phyloP scores from a whole-genome alignment of 1,140 invertebrate species.

The Sitophilus oryzae region DNA sequence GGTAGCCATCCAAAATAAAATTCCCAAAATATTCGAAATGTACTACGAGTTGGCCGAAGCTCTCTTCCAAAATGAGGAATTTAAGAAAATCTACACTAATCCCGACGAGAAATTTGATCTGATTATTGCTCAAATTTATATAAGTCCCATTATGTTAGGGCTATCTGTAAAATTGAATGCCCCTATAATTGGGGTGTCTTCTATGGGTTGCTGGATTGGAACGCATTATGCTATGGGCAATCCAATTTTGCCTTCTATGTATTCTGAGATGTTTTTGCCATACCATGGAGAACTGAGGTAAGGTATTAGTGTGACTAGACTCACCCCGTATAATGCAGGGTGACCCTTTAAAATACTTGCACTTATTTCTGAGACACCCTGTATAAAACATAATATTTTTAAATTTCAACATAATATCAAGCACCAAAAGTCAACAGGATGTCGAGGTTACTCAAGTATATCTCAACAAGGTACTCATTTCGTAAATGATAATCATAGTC shows the following conservation, averaged over 20 bases:
- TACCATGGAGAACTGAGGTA: conserved; percentile 24
- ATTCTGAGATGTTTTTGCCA: conserved; percentile 27
- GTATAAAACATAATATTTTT: no score
- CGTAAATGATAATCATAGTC: no score
- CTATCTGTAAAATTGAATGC: conserved; percentile 21
- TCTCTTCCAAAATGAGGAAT: conserved; percentile 22
- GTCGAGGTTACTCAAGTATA: no score
- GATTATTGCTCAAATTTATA: conserved; percentile 26
- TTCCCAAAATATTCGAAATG: conserved; percentile 24
- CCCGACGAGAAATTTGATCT: conserved; percentile 24
- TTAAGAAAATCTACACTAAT: conserved; percentile 22
- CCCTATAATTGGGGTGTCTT: conserved; percentile 27
- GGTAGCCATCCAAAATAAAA: conserved; percentile 23
- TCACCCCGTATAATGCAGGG: no score
- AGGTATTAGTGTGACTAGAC: no score
- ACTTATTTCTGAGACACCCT: no score
- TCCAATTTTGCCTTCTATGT: conserved; percentile 23
- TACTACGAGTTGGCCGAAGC: conserved; percentile 25
- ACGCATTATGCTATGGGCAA: conserved; percentile 25
- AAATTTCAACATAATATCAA: no score
- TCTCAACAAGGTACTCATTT: no score
- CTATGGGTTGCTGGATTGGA: conserved; percentile 27
- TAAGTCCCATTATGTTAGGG: conserved; percentile 26
- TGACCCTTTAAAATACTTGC: no score
- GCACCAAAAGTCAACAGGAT: no score